Conservation (phyloP, 2,797 vertebrate species). For the Helarctos malayanus region DNA sequence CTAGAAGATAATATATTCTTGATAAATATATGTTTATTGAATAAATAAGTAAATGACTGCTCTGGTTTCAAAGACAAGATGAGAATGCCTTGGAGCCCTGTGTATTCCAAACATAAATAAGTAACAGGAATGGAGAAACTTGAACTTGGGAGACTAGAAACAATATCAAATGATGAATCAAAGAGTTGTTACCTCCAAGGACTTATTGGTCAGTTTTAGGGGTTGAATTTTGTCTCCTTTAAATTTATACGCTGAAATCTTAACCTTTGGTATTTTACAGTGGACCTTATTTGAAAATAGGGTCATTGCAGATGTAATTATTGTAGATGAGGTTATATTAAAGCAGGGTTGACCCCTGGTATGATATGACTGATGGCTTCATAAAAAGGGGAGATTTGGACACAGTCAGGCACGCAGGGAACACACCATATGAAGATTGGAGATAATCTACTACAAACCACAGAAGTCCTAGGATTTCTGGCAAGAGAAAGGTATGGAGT, state of each 20-base stretch:
- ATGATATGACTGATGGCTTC: neutral
- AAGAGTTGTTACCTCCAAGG: neutral
- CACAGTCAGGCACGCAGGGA: neutral
- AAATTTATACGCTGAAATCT: neutral
- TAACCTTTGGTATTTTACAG: neutral
- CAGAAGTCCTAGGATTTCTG: neutral
- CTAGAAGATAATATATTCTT: neutral
- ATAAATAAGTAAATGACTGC: neutral
- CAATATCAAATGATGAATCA: conserved; percentile 17
- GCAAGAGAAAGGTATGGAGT: neutral
- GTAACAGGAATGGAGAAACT: neutral
- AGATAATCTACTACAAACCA: neutral
- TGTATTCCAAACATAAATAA: neutral
- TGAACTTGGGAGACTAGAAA: neutral
- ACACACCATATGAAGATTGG: neutral
- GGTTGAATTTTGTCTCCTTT: neutral
- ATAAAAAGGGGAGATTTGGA: neutral
- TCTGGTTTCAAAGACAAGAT: conserved; percentile 27
- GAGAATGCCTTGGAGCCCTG: neutral
- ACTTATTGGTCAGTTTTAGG: neutral
- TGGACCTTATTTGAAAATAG: neutral
- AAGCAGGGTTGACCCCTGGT: neutral
- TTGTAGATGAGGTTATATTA: neutral
- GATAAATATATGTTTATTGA: neutral
- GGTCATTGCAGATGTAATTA: neutral